Percentiles rank a stretch among this genome's conserved stretches.
These are phyloP conservation scores for Nyctalus aviator DNA, from an alignment of 2,797 vertebrate species.

Conservation along the genomic window DNA sequence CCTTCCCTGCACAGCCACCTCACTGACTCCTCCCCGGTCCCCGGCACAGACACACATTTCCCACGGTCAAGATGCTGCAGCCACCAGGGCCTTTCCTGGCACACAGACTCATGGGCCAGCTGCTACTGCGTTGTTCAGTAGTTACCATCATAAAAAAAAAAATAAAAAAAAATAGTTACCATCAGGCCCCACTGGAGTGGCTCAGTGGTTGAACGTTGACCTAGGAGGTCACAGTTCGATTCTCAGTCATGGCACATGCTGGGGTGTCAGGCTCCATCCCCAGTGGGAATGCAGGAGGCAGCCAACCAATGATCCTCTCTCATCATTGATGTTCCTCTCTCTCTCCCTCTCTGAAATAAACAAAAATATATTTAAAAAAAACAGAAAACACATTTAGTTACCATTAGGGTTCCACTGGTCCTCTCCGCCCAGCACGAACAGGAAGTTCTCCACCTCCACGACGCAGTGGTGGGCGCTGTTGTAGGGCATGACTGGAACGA, in stretches of 20 bases:
- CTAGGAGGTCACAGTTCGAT: too few relatives aligned
- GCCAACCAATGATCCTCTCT: too few relatives aligned
- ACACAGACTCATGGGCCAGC: neutral
- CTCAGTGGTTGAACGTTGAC: too few relatives aligned
- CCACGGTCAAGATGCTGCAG: neutral
- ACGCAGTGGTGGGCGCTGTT: slow-evolving; percentile 99
- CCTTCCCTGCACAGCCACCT: slow-evolving; percentile 58
- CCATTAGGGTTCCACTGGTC: slow-evolving; percentile 99
- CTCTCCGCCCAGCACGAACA: slow-evolving; percentile 98
- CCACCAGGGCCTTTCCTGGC: neutral
- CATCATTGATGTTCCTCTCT: too few relatives aligned
- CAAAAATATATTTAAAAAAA: too few relatives aligned
- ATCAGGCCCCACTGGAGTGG: slow-evolving; percentile 87
- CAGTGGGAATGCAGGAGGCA: too few relatives aligned
- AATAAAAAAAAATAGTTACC: slow-evolving; percentile 86
- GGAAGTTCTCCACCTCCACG: slow-evolving; percentile 99
- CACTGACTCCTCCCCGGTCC: slow-evolving; percentile 35
- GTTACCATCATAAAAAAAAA: slow-evolving; percentile 89
- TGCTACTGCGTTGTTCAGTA: slow-evolving; percentile 42
- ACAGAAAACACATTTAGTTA: slow-evolving; percentile 76
- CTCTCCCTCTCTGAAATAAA: too few relatives aligned
- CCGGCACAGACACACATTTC: neutral
- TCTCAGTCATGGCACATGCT: too few relatives aligned
- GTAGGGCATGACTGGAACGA: slow-evolving; percentile 97
- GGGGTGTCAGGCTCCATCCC: too few relatives aligned